Evolutionary conservation across 2,888 invertebrate species (phyloP), one percentile per base, ranked within the genome.

Genomic region (Trichogramma dendrolimi): DNA sequence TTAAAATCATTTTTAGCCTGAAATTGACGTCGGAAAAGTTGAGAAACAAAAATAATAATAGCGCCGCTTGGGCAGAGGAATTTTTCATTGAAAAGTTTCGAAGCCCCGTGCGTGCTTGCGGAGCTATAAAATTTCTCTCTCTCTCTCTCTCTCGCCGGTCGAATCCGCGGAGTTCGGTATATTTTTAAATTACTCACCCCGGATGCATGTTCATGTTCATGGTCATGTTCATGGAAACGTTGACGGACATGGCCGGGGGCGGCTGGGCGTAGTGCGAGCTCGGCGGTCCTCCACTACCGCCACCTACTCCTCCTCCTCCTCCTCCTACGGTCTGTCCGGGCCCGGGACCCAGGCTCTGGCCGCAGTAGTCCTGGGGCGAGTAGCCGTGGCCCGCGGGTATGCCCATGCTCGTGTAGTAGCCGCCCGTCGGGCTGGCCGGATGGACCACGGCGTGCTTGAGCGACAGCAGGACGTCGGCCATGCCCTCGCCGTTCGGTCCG

Each of bases 211-310:
- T 79, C 79, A 78, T 78, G 59, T 94, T 94, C 90, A 96, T 95
- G 61, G 96, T 96, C 96, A 96, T 96, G 79, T 95, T 96, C 96
- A 96, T 96, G 71, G 92, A 92, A 0, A 96, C 94, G 77, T 96
- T 96, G 68, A 96, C 95, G 73, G 93, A 94, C 96, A 96, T 96
- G 73, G 94, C 91, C 62, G 27, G 27, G 27, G 95, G 94, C 77
- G 73, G 76, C 43, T 76, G 70, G 46, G 79, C 73, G 65, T 84
- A 85, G 79, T 84, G 85, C 60, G 81, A 81, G 73, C 83, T 83
- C 58, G 83, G 83, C 52, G 75, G 71, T 46, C 27, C 27, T 2
- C 27, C 27, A 2, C 27, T 3, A 27, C 27, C 27, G 3, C 2
- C 27, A 27, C 27, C 27, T n/a, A n/a, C n/a, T n/a, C n/a, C n/a